These are phyloP conservation scores for Saguinus midas DNA, from an alignment of 2,113 vertebrate genomes.

Conservation along the genomic window DNA sequence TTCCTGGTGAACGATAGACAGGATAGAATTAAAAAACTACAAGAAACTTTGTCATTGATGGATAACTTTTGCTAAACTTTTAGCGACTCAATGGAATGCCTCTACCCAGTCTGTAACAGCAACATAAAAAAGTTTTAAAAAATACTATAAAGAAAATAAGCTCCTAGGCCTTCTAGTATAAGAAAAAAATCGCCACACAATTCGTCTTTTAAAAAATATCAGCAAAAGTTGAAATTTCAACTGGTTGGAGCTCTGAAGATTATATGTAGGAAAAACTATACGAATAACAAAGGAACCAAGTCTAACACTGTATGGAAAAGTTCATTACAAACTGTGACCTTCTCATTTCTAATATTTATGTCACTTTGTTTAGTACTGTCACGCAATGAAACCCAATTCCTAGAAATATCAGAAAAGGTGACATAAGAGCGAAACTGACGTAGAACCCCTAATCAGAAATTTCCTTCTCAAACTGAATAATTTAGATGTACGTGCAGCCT, in stretches of 20 bases:
- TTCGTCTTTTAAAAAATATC: constrained; percentile 26
- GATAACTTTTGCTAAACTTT: constrained; percentile 11
- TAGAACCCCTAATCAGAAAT: background rate
- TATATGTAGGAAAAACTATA: constrained; percentile 59
- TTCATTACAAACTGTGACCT: background rate
- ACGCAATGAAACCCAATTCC: background rate
- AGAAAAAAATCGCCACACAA: background rate
- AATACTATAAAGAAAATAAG: background rate
- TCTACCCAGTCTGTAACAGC: background rate
- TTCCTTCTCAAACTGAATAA: background rate
- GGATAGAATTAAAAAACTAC: background rate
- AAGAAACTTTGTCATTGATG: background rate
- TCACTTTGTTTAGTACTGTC: background rate
- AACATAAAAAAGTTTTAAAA: background rate
- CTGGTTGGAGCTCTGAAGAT: constrained; percentile 51
- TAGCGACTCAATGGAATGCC: background rate
- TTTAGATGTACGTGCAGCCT: background rate
- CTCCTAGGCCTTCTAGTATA: background rate
- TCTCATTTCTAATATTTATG: constrained; percentile 28
- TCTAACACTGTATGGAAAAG: background rate
- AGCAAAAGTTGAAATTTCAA: constrained; percentile 47
- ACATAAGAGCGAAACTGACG: background rate
- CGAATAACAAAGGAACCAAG: constrained; percentile 23
- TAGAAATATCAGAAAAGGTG: constrained; percentile 19
- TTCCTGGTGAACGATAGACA: background rate